These are phyloP conservation scores for Orientallactaga bullata DNA, from an alignment of 2,113 vertebrate genomes.

Conservation along the genomic window DNA sequence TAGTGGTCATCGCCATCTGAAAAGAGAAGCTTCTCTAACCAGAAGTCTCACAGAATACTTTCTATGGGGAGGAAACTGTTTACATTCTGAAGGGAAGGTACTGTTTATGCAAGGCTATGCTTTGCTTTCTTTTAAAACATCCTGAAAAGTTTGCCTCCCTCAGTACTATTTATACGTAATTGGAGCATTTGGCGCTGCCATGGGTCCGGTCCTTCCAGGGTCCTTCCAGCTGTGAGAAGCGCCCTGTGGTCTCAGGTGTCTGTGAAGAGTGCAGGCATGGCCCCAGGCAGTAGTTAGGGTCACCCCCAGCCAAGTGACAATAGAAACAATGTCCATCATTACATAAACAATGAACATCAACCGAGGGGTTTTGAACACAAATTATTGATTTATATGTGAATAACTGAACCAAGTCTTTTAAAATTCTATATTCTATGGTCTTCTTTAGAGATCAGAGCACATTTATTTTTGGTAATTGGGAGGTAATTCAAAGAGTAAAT, in stretches of 20 bases:
- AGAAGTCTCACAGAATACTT: neutral
- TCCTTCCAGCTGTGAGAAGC: slow-evolving; percentile 64
- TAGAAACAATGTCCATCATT: slow-evolving; percentile 42
- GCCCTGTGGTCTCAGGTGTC: neutral
- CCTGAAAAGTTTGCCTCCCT: accelerated
- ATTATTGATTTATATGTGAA: neutral
- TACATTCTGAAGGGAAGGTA: neutral
- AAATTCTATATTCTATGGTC: neutral
- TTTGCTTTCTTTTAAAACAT: slow-evolving; percentile 36
- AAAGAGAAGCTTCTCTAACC: too few species aligned
- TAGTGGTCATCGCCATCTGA: too few species aligned
- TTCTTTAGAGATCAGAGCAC: neutral
- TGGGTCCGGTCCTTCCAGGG: slow-evolving; percentile 52
- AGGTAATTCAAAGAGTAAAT: slow-evolving; percentile 61
- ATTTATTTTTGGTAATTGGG: neutral
- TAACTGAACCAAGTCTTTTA: neutral
- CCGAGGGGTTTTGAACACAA: neutral
- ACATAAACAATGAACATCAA: neutral
- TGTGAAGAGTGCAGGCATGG: neutral
- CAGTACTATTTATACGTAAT: slow-evolving; percentile 34
- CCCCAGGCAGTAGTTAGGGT: neutral
- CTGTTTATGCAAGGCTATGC: neutral
- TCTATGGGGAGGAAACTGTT: neutral
- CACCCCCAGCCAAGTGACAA: neutral
- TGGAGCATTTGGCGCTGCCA: neutral